Percentiles rank a stretch among this genome's conserved stretches.
Conservation (phyloP, 2,888 invertebrate species). For the Azorinus chamasolen region DNA sequence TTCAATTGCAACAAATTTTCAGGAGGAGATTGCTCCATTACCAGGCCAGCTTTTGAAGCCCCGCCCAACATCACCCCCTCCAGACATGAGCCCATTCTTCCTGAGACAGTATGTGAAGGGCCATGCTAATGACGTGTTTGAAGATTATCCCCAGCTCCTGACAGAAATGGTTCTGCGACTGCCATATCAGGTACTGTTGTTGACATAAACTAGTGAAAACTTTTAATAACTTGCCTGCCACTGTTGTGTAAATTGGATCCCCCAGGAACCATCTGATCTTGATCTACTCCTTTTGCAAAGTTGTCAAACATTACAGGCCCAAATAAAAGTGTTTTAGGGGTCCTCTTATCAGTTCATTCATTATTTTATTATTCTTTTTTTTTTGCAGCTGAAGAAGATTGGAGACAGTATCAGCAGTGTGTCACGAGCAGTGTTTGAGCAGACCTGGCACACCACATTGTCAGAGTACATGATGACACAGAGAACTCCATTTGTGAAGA, state of each 20-base stretch:
- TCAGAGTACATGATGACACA: constrained; percentile 95
- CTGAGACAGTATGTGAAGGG: constrained; percentile 94
- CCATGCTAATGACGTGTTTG: constrained; percentile 96
- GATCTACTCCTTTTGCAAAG: too few relatives aligned
- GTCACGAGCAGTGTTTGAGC: constrained; percentile 79
- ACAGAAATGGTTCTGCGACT: constrained; percentile 97
- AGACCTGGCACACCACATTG: constrained; percentile 82
- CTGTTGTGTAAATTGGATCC: too few relatives aligned
- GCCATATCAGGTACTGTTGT: constrained; percentile 93
- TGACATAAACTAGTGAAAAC: too few relatives aligned
- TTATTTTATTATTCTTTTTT: background rate
- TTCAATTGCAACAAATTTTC: too few relatives aligned
- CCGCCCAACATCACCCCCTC: constrained; percentile 91
- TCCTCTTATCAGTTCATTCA: too few relatives aligned
- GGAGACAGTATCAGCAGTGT: constrained; percentile 80
- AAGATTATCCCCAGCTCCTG: constrained; percentile 96
- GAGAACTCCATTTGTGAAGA: constrained; percentile 94
- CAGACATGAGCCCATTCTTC: constrained; percentile 98
- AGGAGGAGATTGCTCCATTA: constrained; percentile 78
- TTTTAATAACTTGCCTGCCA: too few relatives aligned
- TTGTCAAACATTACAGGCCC: too few relatives aligned
- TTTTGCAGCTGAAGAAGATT: constrained; percentile 84
- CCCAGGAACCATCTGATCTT: too few relatives aligned
- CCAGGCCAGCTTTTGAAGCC: constrained; percentile 92
- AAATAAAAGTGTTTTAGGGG: too few relatives aligned